These are phyloP conservation scores for Clarias batrachus DNA, from an alignment of 2,113 vertebrate species.

Conservation along the genomic window DNA sequence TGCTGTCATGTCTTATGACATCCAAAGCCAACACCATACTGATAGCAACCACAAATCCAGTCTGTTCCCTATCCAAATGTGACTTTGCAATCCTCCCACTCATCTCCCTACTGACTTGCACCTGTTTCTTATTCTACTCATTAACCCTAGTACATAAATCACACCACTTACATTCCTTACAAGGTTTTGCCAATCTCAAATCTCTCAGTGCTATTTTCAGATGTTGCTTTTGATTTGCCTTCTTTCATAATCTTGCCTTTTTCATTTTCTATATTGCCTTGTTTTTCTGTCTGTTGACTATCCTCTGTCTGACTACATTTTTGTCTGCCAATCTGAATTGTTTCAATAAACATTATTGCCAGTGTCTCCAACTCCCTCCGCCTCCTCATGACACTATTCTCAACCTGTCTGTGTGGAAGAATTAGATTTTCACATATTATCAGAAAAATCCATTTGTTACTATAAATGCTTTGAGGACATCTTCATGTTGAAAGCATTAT, in stretches of 20 bases:
- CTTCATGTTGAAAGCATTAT: constrained; percentile 7
- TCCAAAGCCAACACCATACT: not conserved
- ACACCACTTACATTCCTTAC: not conserved
- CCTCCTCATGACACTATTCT: not conserved
- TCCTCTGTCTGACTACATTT: not conserved
- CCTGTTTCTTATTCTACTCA: not conserved
- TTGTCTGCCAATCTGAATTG: not conserved
- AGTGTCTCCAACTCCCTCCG: not conserved
- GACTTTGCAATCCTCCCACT: not conserved
- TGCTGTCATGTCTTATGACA: not conserved
- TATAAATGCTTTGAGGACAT: constrained; percentile 12
- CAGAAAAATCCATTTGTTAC: constrained; percentile 1
- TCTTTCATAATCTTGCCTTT: not conserved
- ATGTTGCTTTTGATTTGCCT: not conserved
- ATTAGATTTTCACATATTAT: not conserved
- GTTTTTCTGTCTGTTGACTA: not conserved
- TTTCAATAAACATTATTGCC: not conserved
- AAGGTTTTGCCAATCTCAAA: not conserved
- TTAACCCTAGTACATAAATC: not conserved
- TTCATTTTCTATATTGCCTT: not conserved
- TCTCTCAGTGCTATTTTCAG: not conserved
- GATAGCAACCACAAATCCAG: not conserved
- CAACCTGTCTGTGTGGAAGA: not conserved
- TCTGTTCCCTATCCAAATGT: not conserved
- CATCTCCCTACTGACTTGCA: not conserved